phyloP scores from a whole-genome alignment of 2,797 vertebrate genomes.

The Sebastes melanostomus region DNA sequence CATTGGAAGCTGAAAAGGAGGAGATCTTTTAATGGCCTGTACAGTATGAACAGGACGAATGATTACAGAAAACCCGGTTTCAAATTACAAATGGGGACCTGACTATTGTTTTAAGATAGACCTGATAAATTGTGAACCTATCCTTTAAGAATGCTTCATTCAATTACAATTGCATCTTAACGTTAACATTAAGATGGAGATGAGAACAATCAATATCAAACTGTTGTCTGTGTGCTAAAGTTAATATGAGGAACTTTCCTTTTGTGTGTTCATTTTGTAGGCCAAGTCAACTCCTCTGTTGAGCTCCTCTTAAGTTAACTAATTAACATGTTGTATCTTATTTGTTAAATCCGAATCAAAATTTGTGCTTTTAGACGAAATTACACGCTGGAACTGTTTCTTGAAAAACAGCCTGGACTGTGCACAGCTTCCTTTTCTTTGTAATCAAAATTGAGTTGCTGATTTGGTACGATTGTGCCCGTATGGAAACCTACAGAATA shows the following conservation, averaged over 20 bases:
- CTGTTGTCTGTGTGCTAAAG: background rate
- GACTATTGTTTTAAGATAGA: too few species aligned
- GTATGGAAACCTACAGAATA: background rate
- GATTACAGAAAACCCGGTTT: background rate
- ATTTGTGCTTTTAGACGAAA: too few species aligned
- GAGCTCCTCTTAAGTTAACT: too few species aligned
- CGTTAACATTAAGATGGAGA: background rate
- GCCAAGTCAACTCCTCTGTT: too few species aligned
- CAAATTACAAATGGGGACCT: background rate
- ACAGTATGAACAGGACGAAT: background rate
- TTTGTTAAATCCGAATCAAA: too few species aligned
- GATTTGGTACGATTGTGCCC: background rate
- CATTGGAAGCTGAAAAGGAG: background rate
- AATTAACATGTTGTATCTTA: too few species aligned
- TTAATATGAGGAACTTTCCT: fast-evolving
- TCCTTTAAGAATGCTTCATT: background rate
- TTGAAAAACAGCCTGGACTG: too few species aligned
- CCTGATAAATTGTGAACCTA: background rate
- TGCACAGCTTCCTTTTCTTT: background rate
- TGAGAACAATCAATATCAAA: background rate
- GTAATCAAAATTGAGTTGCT: background rate
- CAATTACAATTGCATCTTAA: background rate
- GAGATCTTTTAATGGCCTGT: background rate
- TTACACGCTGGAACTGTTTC: too few species aligned
- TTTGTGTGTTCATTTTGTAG: too few species aligned